Conservation (phyloP, 1,140 invertebrate species). For the Aphaenogaster rudis region DNA sequence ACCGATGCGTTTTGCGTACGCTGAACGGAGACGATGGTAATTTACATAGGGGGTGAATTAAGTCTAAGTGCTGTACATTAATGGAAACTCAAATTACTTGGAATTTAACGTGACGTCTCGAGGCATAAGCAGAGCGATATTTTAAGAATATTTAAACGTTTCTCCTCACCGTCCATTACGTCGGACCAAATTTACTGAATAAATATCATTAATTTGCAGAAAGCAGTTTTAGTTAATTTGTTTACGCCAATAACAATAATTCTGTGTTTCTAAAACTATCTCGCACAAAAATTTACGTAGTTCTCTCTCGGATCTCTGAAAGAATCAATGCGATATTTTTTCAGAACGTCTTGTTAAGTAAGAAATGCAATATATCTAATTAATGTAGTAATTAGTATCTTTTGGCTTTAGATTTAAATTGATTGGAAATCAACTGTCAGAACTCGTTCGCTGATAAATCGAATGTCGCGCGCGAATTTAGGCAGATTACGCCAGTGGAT, state of each 20-base stretch:
- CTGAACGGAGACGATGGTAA: slow-evolving; percentile 66
- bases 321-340: neutral
- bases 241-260: neutral
- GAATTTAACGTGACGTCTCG: slow-evolving; percentile 35
- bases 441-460: neutral
- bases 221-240: neutral
- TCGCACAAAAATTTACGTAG: neutral
- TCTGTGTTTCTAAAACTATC: neutral
- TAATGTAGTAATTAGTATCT: neutral
- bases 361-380: neutral
- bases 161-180: neutral
- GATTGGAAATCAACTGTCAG: neutral
- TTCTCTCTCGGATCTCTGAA: neutral
- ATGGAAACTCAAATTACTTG: slow-evolving; percentile 54
- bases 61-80: slow-evolving; percentile 55
- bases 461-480: slow-evolving; percentile 39
- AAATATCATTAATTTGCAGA: slow-evolving; percentile 13
- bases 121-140: slow-evolving; percentile 9
- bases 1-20: slow-evolving; percentile 71
- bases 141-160: slow-evolving; percentile 6
- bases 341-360: neutral
- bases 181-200: neutral
- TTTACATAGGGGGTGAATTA: slow-evolving; percentile 62
- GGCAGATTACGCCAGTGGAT: slow-evolving; percentile 71
- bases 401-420: neutral